Evolutionary conservation across 2,797 vertebrate species (phyloP), one percentile per base, ranked within the genome.

Genomic region (Fundulus diaphanus): DNA sequence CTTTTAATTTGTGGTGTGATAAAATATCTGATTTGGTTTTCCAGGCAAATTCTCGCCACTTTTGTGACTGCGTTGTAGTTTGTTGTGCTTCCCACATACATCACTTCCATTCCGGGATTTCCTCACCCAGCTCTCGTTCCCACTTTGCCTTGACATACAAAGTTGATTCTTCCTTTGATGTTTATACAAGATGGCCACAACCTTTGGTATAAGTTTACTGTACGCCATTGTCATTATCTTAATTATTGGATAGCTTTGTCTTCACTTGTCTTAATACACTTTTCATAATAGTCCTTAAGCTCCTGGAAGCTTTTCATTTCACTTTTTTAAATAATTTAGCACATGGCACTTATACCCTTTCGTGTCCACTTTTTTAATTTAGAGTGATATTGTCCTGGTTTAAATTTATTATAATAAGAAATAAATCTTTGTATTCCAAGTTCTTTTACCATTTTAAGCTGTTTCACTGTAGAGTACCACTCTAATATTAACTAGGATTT

Each of bases 21-120:
- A 18, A 61, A 61, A 33, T 61, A 61, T 61, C 57, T 61, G 27
- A 61, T 61, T 16, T 61, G 57, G 29, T 61, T 61, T 61, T 33
- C 57, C 57, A 61, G 5, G 29, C 57, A 61, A 61, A 61, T 61
- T 61, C 57, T 61, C 57, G 12, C 57, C 29, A 61, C 33, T 33
- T 29, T 12, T 29, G 29, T 6, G 29, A 61, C 57, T 61, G 29
- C 29, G 56, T 61, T 29, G 29, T 61, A 61, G 57, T 61, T 61
- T 61, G 57, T 2, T 61, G 57, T 13, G 16, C 57, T 31, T 29
- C 16, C 29, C 27, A 61, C 57, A 61, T 61, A 61, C 33, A 2
- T 16, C 29, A 61, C 29, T 29, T 61, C 57, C 29, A 29, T 0
- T 61, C 29, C 18, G 57, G 29, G 57, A 61, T 61, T 29, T 33